Conservation (phyloP, 2,113 vertebrate genomes). For the Erpornis zantholeuca region DNA sequence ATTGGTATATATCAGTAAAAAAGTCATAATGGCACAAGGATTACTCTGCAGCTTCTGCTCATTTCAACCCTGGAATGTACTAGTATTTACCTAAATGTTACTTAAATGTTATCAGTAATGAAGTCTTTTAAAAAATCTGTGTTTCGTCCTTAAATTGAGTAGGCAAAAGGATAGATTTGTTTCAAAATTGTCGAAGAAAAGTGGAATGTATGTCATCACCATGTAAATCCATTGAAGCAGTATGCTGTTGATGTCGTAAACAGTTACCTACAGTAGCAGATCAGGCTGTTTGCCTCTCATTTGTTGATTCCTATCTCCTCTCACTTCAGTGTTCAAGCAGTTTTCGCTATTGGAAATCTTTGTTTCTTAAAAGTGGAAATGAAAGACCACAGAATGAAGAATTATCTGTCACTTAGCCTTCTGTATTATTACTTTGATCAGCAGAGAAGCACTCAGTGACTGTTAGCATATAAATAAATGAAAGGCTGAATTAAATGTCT, state of each 20-base stretch:
- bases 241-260: not conserved
- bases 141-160: not conserved
- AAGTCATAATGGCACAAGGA: not conserved
- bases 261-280: not conserved
- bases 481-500: not conserved
- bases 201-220: not conserved
- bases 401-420: not conserved
- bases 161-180: not conserved
- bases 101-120: not conserved
- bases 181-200: not conserved
- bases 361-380: not conserved
- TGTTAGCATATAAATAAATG: not conserved
- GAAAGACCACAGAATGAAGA: not conserved
- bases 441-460: not conserved
- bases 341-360: not conserved
- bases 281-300: not conserved
- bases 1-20: not conserved
- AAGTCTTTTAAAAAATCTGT: not conserved
- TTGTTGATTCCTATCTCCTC: not conserved
- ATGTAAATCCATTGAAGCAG: not conserved
- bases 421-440: not conserved
- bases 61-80: not conserved
- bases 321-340: not conserved
- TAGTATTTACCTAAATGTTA: not conserved
- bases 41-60: not conserved